Percentiles rank a stretch among this genome's conserved stretches.
These are phyloP conservation scores for Mormyrops attenuatus DNA, from an alignment of 2,797 vertebrate genomes.

Conservation along the genomic window DNA sequence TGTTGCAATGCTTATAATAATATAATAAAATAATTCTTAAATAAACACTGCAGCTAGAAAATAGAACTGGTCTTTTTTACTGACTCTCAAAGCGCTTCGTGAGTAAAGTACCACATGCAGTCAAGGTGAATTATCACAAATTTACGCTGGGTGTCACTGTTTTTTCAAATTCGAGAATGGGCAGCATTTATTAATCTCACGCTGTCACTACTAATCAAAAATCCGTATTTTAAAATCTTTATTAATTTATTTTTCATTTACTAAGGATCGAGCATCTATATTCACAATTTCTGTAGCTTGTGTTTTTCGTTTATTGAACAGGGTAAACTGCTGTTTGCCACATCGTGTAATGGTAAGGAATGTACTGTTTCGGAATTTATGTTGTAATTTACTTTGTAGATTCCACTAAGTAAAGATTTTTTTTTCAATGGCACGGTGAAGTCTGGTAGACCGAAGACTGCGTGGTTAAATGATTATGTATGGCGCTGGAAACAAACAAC, in stretches of 20 bases:
- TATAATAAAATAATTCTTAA: neutral
- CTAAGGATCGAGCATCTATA: neutral
- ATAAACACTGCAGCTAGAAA: neutral
- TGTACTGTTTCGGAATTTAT: neutral
- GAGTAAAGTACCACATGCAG: neutral
- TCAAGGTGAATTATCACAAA: neutral
- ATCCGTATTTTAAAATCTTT: neutral
- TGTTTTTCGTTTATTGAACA: neutral
- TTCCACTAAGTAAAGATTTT: neutral
- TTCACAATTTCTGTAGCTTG: neutral
- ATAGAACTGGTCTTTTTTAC: neutral
- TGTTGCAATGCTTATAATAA: neutral
- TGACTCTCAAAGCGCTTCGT: neutral
- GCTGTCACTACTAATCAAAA: neutral
- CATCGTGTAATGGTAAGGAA: neutral
- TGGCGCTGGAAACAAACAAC: neutral
- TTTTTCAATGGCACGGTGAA: neutral
- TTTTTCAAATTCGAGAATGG: neutral
- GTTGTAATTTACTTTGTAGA: neutral
- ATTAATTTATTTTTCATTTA: neutral
- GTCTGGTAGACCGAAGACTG: neutral
- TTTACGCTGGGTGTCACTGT: slow-evolving; percentile 9
- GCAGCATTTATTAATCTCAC: neutral
- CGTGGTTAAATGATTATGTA: neutral
- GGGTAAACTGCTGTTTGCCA: neutral